Conservation (phyloP, 2,888 invertebrate genomes). For the Eucera pruinosa region DNA sequence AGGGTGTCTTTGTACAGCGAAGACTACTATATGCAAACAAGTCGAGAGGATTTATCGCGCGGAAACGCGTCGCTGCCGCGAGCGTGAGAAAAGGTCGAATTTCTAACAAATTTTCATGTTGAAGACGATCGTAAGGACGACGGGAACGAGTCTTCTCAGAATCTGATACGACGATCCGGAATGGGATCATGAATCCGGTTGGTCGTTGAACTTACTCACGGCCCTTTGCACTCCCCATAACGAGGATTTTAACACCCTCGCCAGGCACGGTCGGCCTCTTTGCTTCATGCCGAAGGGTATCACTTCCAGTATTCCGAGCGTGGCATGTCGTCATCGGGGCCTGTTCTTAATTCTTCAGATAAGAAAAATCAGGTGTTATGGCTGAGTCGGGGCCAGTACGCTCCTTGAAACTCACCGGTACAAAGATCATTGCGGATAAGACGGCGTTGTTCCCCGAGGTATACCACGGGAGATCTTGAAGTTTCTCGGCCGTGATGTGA, state of each 20-base stretch:
- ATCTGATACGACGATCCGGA: slow-evolving; percentile 71
- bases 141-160: slow-evolving; percentile 54
- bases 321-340: slow-evolving; percentile 54
- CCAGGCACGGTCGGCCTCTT: slow-evolving; percentile 60
- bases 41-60: too few species aligned
- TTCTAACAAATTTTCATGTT: slow-evolving; percentile 47
- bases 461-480: slow-evolving; percentile 48
- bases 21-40: too few species aligned
- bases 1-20: too few species aligned
- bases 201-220: slow-evolving; percentile 74
- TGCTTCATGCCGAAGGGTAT: slow-evolving; percentile 66
- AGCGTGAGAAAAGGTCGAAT: slow-evolving; percentile 61
- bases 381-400: slow-evolving; percentile 39
- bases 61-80: slow-evolving; percentile 12
- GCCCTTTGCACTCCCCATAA: slow-evolving; percentile 62
- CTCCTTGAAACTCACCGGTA: slow-evolving; percentile 61
- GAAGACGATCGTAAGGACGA: slow-evolving; percentile 52
- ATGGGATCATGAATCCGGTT: slow-evolving; percentile 73
- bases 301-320: slow-evolving; percentile 60
- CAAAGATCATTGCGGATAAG: slow-evolving; percentile 66
- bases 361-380: slow-evolving; percentile 67
- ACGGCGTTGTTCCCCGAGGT: slow-evolving; percentile 51
- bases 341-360: slow-evolving; percentile 65
- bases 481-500: slow-evolving; percentile 61
- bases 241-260: slow-evolving; percentile 73